phyloP scores from a whole-genome alignment of 2,888 invertebrate genomes.

The Ommatoiulus sabulosus region DNA sequence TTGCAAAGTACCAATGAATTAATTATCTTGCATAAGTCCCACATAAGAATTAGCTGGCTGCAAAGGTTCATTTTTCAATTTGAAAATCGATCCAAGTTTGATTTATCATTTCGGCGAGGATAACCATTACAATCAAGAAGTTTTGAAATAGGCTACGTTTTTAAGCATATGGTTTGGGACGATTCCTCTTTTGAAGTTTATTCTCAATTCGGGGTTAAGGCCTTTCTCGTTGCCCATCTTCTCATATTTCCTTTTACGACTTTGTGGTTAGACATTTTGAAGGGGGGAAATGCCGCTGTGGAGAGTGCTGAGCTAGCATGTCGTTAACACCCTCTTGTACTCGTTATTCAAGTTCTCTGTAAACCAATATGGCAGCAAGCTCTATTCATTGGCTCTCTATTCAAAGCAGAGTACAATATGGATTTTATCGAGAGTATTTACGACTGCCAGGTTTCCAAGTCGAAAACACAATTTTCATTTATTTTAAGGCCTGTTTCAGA shows the following conservation, averaged over 20 bases:
- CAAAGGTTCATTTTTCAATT: too few species aligned
- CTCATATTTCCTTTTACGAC: constrained; percentile 18
- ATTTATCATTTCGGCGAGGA: too few species aligned
- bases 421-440: not conserved
- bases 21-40: too few species aligned
- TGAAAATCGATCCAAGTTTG: too few species aligned
- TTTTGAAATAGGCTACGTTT: not conserved
- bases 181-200: not conserved
- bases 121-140: too few species aligned
- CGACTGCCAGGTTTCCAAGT: not conserved
- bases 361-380: not conserved
- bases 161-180: not conserved
- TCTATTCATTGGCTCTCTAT: not conserved
- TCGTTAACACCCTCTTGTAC: not conserved
- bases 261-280: constrained; percentile 22
- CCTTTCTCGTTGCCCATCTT: constrained; percentile 3
- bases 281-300: not conserved
- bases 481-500: not conserved
- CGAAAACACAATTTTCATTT: not conserved
- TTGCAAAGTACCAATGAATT: too few species aligned
- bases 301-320: not conserved
- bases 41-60: too few species aligned
- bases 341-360: not conserved
- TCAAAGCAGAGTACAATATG: not conserved
- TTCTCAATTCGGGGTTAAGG: not conserved